A percentile compares a stretch with the other conserved stretches of the same genome.
Conservation (phyloP, 1,140 invertebrate species). For the Diabrotica undecimpunctata region DNA sequence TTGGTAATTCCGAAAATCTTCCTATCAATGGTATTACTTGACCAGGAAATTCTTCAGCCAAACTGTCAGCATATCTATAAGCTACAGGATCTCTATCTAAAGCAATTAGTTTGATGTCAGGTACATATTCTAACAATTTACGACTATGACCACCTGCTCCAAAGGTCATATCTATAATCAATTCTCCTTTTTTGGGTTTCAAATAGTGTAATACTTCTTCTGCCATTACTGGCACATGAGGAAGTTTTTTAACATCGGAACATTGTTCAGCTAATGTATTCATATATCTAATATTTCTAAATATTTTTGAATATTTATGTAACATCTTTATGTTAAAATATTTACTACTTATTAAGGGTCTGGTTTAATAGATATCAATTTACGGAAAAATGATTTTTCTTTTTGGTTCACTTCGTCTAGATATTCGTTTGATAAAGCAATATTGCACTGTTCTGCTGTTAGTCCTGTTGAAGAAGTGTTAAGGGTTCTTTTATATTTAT, state of each 20-base stretch:
- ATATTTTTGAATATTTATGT: background rate
- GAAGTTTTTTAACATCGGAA: slow-evolving; percentile 32
- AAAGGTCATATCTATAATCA: slow-evolving; percentile 87
- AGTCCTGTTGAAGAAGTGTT: slow-evolving; percentile 66
- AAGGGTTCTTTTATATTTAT: slow-evolving; percentile 58
- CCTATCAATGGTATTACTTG: slow-evolving; percentile 76
- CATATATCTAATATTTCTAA: background rate
- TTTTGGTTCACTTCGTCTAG: slow-evolving; percentile 60
- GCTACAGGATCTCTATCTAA: slow-evolving; percentile 85
- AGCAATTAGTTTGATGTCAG: slow-evolving; percentile 65
- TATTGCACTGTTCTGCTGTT: slow-evolving; percentile 64
- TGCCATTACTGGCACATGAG: slow-evolving; percentile 69
- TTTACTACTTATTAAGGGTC: background rate
- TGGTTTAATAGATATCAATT: slow-evolving; percentile 47
- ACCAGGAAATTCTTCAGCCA: slow-evolving; percentile 63
- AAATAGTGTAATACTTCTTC: slow-evolving; percentile 67
- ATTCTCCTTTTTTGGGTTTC: slow-evolving; percentile 54
- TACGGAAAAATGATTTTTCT: slow-evolving; percentile 53
- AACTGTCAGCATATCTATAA: slow-evolving; percentile 60
- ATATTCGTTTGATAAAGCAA: slow-evolving; percentile 67
- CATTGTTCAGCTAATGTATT: slow-evolving; percentile 3
- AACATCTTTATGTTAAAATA: background rate
- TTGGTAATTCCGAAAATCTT: slow-evolving; percentile 81
- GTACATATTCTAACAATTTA: slow-evolving; percentile 55
- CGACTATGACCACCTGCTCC: slow-evolving; percentile 86